phyloP scores from a whole-genome alignment of 2,797 vertebrate genomes.

The Erpetoichthys calabaricus region DNA sequence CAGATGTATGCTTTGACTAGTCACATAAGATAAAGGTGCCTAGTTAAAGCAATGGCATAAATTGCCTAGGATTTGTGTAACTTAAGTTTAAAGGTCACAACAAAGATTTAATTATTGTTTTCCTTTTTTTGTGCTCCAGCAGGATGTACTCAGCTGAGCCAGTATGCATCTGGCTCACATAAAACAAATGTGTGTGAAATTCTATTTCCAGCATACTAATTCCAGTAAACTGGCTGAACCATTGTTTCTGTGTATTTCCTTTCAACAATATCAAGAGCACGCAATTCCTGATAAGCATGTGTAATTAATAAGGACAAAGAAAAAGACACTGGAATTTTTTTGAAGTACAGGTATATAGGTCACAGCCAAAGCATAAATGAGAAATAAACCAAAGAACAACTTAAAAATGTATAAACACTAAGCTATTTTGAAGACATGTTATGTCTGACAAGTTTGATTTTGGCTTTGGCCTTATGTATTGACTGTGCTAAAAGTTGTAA shows the following conservation, averaged over 20 bases:
- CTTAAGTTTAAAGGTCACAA: not conserved
- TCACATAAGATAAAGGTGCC: too few relatives aligned
- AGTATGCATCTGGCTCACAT: constrained; percentile 15
- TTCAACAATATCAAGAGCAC: constrained; percentile 15
- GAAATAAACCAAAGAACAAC: too few relatives aligned
- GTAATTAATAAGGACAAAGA: too few relatives aligned
- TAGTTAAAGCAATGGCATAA: not conserved
- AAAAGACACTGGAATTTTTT: too few relatives aligned
- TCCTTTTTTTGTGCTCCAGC: constrained; percentile 12
- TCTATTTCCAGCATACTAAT: constrained; percentile 22
- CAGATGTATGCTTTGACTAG: too few relatives aligned
- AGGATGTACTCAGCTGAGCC: constrained; percentile 14
- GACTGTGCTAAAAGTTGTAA: too few relatives aligned
- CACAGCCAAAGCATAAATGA: too few relatives aligned
- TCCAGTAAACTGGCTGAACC: constrained; percentile 13
- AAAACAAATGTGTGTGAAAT: not conserved
- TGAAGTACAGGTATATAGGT: too few relatives aligned
- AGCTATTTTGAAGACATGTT: too few relatives aligned
- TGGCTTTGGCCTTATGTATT: too few relatives aligned
- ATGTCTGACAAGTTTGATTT: too few relatives aligned
- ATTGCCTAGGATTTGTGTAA: not conserved
- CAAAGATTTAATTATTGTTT: constrained; percentile 4
- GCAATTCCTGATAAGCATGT: not conserved
- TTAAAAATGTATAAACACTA: too few relatives aligned
- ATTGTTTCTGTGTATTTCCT: constrained; percentile 20